Conservation (phyloP, 1,140 invertebrate genomes). For the Neotoxoptera formosana region DNA sequence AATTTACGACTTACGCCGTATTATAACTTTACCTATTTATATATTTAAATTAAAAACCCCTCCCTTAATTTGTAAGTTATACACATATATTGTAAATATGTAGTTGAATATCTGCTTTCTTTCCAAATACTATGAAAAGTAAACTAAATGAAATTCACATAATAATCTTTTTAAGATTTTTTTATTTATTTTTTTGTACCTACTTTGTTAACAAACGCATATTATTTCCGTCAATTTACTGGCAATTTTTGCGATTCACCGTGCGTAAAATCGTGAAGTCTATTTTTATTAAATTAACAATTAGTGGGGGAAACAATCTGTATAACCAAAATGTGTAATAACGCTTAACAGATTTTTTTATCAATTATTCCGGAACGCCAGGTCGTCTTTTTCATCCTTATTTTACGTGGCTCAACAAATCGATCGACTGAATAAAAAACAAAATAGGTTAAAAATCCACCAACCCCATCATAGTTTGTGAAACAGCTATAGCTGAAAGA, state of each 20-base stretch:
- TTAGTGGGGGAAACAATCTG: not conserved
- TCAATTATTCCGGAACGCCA: not conserved
- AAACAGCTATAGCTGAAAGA: not conserved
- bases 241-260: not conserved
- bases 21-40: too few relatives aligned
- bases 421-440: not conserved
- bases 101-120: not conserved
- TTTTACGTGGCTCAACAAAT: not conserved
- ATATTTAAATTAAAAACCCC: too few relatives aligned
- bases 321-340: slow-evolving; percentile 14
- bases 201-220: not conserved
- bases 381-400: not conserved
- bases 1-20: not conserved
- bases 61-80: too few relatives aligned
- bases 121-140: not conserved
- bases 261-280: not conserved
- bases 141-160: not conserved
- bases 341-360: not conserved
- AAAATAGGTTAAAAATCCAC: not conserved
- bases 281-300: slow-evolving; percentile 28
- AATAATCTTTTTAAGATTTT: not conserved
- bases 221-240: slow-evolving; percentile 22
- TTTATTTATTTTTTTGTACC: not conserved
- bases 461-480: not conserved
- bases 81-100: not conserved